Evolutionary conservation across 2,888 invertebrate species (phyloP).

Genomic region (Tenthredo amoena): DNA sequence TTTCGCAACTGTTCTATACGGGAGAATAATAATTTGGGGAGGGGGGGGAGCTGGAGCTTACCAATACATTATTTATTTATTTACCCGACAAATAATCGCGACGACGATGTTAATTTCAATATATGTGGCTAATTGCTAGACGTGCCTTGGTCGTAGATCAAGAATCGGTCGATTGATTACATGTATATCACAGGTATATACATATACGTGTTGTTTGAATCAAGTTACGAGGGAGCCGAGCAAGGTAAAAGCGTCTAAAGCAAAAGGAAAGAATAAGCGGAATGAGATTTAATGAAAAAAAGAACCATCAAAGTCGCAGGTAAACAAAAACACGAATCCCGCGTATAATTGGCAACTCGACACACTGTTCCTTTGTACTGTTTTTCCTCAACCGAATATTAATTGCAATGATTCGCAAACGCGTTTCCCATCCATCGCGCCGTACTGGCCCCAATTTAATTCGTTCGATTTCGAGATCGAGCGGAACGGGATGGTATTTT

Average conservation of each 20-base stretch:
- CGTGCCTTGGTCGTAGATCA: conserved; percentile 15
- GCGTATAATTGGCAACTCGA: background rate
- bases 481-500: background rate
- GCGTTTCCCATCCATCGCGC: background rate
- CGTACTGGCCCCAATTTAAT: background rate
- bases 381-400: background rate
- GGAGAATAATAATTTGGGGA: background rate
- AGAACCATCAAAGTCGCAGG: background rate
- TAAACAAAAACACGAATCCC: conserved; percentile 1
- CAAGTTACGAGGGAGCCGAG: too few species aligned
- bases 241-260: background rate
- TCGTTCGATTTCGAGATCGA: background rate
- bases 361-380: background rate
- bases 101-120: conserved; percentile 6
- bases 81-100: background rate
- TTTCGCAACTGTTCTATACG: background rate
- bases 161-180: conserved; percentile 1
- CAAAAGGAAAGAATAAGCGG: background rate
- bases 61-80: background rate
- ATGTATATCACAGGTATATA: background rate
- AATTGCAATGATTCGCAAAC: conserved; percentile 2
- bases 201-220: too few species aligned
- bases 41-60: background rate
- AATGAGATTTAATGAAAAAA: background rate
- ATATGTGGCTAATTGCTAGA: background rate